Evolutionary conservation across 1,140 invertebrate genomes (phyloP).

Genomic region (Bombyx mandarina): DNA sequence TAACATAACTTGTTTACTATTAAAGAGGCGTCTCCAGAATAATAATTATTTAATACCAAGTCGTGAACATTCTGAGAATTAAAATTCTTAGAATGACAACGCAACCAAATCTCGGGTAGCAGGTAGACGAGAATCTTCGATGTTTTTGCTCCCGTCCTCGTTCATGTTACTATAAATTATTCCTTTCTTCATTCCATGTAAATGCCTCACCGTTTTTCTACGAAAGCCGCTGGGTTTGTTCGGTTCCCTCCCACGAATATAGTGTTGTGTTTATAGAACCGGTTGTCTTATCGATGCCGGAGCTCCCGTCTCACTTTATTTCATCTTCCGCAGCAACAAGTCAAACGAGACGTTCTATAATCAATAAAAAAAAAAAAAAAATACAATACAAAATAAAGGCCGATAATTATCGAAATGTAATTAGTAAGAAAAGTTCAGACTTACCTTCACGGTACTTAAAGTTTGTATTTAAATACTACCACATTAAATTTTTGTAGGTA

Average conservation of each 20-base stretch:
- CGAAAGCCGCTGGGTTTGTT: conserved; percentile 18
- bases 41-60: too few relatives aligned
- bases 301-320: conserved; percentile 39
- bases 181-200: conserved; percentile 31
- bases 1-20: too few relatives aligned
- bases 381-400: too few relatives aligned
- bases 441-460: too few relatives aligned
- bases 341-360: conserved; percentile 31
- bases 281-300: conserved; percentile 31
- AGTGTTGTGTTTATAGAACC: conserved; percentile 24
- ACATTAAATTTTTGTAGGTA: too few relatives aligned
- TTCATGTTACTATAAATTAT: conserved; percentile 24
- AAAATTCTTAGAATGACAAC: too few relatives aligned
- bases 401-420: too few relatives aligned
- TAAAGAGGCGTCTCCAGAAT: too few relatives aligned
- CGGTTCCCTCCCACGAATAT: conserved; percentile 29
- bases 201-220: conserved; percentile 26
- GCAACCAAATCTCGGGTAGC: neutral
- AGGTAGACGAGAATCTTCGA: conserved; percentile 31
- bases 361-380: conserved; percentile 30
- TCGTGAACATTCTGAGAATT: too few relatives aligned
- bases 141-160: conserved; percentile 34
- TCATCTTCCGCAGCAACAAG: conserved; percentile 39
- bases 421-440: too few relatives aligned
- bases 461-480: too few relatives aligned